Evolutionary conservation across 2,113 vertebrate genomes (phyloP).

Genomic region (Prionailurus viverrinus): DNA sequence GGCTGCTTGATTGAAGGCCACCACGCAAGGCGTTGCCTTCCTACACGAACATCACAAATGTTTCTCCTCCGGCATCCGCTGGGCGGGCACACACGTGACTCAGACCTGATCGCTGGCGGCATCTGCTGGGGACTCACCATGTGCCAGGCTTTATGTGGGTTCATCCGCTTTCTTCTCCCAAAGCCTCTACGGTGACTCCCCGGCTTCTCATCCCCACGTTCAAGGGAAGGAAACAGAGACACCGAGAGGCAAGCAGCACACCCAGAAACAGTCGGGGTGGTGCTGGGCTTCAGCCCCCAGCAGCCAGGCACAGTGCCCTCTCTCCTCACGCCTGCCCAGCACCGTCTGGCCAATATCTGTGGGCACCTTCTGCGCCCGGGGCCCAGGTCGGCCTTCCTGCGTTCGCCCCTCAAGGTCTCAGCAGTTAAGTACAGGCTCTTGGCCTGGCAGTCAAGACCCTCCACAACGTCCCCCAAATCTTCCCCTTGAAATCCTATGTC

Average conservation of each 20-base stretch:
- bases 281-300: no score
- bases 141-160: fast-evolving
- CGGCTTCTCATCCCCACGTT: no score
- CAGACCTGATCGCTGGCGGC: background rate
- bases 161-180: background rate
- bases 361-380: background rate
- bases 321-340: fast-evolving
- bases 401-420: fast-evolving
- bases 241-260: background rate
- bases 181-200: fast-evolving
- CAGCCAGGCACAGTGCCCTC: fast-evolving
- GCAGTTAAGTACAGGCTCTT: background rate
- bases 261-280: background rate
- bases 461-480: background rate
- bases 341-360: background rate
- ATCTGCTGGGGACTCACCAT: background rate
- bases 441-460: background rate
- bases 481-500: background rate
- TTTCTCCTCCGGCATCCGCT: background rate
- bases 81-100: background rate
- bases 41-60: background rate
- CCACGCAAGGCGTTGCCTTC: background rate
- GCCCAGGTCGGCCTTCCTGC: fast-evolving
- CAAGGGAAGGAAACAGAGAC: background rate
- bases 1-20: background rate